Conservation (phyloP, 2,797 vertebrate genomes). For the Thripadectes ignobilis region DNA sequence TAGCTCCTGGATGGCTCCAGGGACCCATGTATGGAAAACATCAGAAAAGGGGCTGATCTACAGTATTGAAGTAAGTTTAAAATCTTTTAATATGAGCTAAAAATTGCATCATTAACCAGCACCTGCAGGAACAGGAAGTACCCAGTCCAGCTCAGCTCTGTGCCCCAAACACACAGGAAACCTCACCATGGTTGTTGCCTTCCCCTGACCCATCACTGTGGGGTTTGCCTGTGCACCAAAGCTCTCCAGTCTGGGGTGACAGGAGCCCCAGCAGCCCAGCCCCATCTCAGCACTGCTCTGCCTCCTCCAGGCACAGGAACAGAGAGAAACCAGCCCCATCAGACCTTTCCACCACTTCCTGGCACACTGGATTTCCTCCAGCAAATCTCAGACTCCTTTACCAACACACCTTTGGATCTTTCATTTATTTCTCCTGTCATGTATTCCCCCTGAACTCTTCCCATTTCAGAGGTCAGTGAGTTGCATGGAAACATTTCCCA, state of each 20-base stretch:
- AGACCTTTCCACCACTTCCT: not conserved
- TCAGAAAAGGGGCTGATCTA: not conserved
- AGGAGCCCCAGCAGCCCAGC: not conserved
- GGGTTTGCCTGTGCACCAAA: fast-evolving
- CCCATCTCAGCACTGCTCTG: fast-evolving
- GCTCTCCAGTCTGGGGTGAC: fast-evolving
- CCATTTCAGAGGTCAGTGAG: not conserved
- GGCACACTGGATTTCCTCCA: fast-evolving
- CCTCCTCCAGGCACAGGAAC: not conserved
- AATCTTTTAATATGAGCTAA: not conserved
- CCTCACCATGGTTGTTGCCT: fast-evolving
- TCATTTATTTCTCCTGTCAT: not conserved
- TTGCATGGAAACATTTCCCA: not conserved
- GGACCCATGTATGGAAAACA: not conserved
- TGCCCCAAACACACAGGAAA: not conserved
- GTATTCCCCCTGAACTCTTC: fast-evolving
- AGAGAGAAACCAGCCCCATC: not conserved
- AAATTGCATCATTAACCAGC: too few species aligned
- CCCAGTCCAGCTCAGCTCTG: fast-evolving
- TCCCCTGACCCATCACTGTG: fast-evolving
- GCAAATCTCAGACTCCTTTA: not conserved
- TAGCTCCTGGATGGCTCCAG: not conserved
- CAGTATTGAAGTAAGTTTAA: too few species aligned
- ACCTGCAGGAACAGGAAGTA: not conserved
- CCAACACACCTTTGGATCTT: fast-evolving